Evolutionary conservation across 2,797 vertebrate species (phyloP).

Genomic region (Mormyrops attenuatus): DNA sequence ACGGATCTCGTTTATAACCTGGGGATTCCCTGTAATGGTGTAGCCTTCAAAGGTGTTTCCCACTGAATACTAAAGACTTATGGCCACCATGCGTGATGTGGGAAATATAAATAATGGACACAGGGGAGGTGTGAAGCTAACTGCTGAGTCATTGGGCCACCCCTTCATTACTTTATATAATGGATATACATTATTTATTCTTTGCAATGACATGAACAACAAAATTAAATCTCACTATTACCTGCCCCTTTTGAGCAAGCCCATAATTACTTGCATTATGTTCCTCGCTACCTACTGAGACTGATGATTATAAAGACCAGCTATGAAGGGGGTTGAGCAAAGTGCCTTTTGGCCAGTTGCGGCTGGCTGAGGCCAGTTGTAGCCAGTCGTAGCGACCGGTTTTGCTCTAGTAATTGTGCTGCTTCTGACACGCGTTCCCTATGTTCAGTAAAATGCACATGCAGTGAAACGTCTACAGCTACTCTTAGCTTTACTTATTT

Average conservation of each 20-base stretch:
- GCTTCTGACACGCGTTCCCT: not conserved
- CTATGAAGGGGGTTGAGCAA: not conserved
- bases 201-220: not conserved
- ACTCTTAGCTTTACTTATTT: not conserved
- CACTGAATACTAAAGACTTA: not conserved
- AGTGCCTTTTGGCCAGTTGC: not conserved
- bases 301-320: conserved; percentile 3
- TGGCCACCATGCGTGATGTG: not conserved
- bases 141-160: not conserved
- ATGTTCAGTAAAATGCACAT: not conserved
- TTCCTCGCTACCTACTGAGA: not conserved
- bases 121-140: not conserved
- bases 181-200: not conserved
- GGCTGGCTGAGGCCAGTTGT: not conserved
- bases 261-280: not conserved
- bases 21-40: not conserved
- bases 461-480: not conserved
- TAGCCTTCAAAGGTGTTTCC: not conserved
- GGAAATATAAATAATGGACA: not conserved
- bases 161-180: not conserved
- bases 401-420: not conserved
- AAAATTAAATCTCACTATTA: not conserved
- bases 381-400: not conserved
- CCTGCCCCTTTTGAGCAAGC: not conserved
- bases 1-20: not conserved